Base-by-base conservation (phyloP, 2,113 vertebrate species). In the Forbesichthys papilliferus region DNA sequence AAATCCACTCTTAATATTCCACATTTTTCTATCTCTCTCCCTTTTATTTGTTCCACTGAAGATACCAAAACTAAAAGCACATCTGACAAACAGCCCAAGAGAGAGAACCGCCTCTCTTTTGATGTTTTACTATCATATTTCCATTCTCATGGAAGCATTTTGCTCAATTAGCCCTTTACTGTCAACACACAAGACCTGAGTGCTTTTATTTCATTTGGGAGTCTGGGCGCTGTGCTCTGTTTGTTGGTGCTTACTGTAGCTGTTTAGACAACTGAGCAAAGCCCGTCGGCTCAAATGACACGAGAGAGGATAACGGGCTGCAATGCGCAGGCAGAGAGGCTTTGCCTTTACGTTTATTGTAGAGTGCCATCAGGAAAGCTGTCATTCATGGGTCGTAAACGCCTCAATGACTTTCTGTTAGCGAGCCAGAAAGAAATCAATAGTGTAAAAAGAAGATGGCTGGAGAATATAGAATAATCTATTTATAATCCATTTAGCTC, bases 281-380 rank as follows among this genome's bases (percentile, higher is more conserved):
- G 54, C 69, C 75, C 62, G 72, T 86, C 75, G 52, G 77, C 71
- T 87, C 76, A 48, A 72, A 86, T 90, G 84, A 82, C 84, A 86
- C 47, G 52, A 72, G 65, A 55, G 71, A 54, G 74, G 52, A 66
- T 61, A 84, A 80, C 67, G 82, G 77, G 77, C 80, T 81, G 71
- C 33, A 4, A 36, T 51, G 57, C 52, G 62, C 9, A 58, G 9
- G 67, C 49, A 78, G 64, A 53, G 56, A 61, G 36, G 59, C 68
- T 59, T 56, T 3, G 70, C 46, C 68, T 84, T 84, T 66, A 42
- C 5, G 65, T 69, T 70, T 75, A 82, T 84, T 84, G 81, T 16
- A 66, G 58, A 69, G 73, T 78, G 59, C 33, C 51, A 62, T 75
- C 11, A 64, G 14, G 58, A 7, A 66, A 80, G 55, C 27, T 58